Evolutionary conservation across 2,888 invertebrate genomes (phyloP).

Genomic region (Dynastes tityus): DNA sequence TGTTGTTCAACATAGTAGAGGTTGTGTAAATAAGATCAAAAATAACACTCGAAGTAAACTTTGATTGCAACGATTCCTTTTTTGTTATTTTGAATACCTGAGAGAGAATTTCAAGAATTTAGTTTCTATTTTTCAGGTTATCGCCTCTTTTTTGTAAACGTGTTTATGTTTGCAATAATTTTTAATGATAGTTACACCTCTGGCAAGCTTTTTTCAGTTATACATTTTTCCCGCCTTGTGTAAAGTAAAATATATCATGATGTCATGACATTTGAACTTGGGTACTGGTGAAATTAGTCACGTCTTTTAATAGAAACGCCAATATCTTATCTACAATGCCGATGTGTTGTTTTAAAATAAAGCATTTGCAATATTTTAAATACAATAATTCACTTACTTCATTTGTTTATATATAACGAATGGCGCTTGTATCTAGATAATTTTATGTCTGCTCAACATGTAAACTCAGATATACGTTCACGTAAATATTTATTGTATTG

Average conservation of each 20-base stretch:
- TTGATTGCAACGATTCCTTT: no score
- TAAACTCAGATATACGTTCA: no score
- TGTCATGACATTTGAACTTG: constrained; percentile 24
- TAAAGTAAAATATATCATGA: constrained; percentile 17
- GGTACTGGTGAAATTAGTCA: constrained; percentile 6
- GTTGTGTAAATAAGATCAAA: neutral
- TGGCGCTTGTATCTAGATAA: neutral
- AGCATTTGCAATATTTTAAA: neutral
- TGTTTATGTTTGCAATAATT: neutral
- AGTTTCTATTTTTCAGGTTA: neutral
- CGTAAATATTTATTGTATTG: neutral
- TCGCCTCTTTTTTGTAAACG: neutral
- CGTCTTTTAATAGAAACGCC: constrained; percentile 21
- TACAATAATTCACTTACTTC: neutral
- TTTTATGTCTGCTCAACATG: neutral
- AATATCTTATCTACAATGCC: constrained; percentile 20
- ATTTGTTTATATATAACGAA: neutral
- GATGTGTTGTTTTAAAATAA: constrained; percentile 6
- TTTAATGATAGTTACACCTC: no score
- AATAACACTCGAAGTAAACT: neutral
- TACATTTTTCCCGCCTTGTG: neutral
- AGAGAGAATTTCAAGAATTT: no score
- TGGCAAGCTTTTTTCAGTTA: neutral
- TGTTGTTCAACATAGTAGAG: neutral
- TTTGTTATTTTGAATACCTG: no score